Percentiles rank a stretch among this genome's conserved stretches.
phyloP scores from a whole-genome alignment of 2,888 invertebrate species.

The Caenorhabditis virilis region DNA sequence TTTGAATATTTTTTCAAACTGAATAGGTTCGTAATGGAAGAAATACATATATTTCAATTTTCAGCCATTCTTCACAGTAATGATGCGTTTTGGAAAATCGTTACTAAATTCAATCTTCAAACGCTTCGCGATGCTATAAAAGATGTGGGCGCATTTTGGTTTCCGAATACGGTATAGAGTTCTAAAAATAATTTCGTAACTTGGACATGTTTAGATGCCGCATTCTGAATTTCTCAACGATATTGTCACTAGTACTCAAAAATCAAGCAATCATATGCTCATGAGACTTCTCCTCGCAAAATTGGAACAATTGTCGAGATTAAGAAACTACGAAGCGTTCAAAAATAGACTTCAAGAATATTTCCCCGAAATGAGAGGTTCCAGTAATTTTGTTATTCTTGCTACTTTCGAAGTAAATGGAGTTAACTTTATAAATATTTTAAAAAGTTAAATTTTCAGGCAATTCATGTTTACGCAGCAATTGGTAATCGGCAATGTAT shows the following conservation, averaged over 20 bases:
- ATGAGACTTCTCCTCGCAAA: slow-evolving; percentile 41
- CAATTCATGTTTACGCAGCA: slow-evolving; percentile 14
- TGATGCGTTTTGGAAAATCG: slow-evolving; percentile 38
- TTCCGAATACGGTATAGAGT: slow-evolving; percentile 17
- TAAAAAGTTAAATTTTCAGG: background rate
- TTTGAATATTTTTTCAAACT: too few relatives aligned
- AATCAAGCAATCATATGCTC: slow-evolving; percentile 16
- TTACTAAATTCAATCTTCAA: slow-evolving; percentile 37
- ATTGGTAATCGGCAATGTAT: slow-evolving; percentile 6
- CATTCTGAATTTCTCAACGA: slow-evolving; percentile 25
- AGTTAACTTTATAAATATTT: too few relatives aligned
- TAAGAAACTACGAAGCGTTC: slow-evolving; percentile 8
- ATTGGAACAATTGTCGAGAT: slow-evolving; percentile 33
- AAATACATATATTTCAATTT: slow-evolving; percentile 7
- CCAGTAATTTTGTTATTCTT: background rate
- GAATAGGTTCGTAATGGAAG: too few relatives aligned
- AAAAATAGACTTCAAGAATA: slow-evolving; percentile 2
- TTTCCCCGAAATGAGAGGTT: slow-evolving; percentile 1
- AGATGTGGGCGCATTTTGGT: slow-evolving; percentile 19
- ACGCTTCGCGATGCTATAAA: slow-evolving; percentile 21
- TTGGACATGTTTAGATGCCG: too few relatives aligned
- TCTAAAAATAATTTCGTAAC: too few relatives aligned
- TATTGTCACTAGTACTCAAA: background rate
- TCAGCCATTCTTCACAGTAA: slow-evolving; percentile 21
- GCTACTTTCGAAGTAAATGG: slow-evolving; percentile 10